Evolutionary conservation across 2,797 vertebrate genomes (phyloP), one percentile per base, ranked within the genome.

Genomic region (Pempheris klunzingeri): DNA sequence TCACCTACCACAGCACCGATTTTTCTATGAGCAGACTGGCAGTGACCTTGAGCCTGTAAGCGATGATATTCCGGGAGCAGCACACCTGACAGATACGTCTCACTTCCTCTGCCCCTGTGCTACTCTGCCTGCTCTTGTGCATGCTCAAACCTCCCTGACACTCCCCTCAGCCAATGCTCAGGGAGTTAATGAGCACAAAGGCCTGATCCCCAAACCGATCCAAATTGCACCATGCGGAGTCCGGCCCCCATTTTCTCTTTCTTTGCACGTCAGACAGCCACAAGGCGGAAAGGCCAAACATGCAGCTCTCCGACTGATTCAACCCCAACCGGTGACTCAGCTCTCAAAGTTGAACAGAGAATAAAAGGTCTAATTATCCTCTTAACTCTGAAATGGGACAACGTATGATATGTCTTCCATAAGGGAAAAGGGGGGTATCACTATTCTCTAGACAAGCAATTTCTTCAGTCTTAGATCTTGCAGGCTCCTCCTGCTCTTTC

Each of bases 261-360:
- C 71, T 69, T 12, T 70, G 81, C 81, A 79, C 79, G 66, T 90
- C 85, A 89, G 58, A 67, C 71, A 83, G 71, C 71, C 80, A 64
- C 49, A n/a, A 77, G 64, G 73, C 44, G 75, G 85, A 92, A 92
- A 92, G 90, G 92, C 93, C 91, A 92, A 91, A 90, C 88, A 90
- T 80, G 83, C 87, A 78, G 78, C 80, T 83, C 84, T 85, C 52
- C 28, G 50, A 68, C 74, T 80, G 85, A 88, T 86, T 81, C 81
- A 70, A 70, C 67, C 69, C 73, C 59, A 49, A 87, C 52, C 39
- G 3, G 87, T 91, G 91, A 92, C 87, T 93, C 88, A 88, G 85
- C 80, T 73, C 53, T 81, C 82, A 78, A 78, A 88, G 77, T 71
- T 88, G 52, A 83, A 87, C 70, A 60, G 55, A 72, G 78, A 86